Evolutionary conservation across 2,797 vertebrate genomes (phyloP).

Genomic region (Bufotes viridis): DNA sequence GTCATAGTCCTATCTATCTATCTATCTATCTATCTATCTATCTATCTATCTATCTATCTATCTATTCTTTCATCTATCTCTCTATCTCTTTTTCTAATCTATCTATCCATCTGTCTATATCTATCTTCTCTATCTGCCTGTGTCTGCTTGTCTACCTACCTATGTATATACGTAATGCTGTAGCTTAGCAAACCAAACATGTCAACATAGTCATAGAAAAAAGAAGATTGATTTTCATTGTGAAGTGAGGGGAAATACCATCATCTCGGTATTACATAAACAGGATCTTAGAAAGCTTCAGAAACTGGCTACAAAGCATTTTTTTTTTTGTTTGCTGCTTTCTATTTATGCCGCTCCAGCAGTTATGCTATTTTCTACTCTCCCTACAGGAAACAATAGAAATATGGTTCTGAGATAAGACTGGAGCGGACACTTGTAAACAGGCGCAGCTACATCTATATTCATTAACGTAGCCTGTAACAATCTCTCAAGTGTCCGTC

Average conservation of each 20-base stretch:
- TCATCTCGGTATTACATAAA: slow-evolving; percentile 33
- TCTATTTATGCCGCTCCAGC: slow-evolving; percentile 40
- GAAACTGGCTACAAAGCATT: slow-evolving; percentile 21
- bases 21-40: slow-evolving; percentile 1
- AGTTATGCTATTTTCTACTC: slow-evolving; percentile 37
- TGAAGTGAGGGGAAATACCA: slow-evolving; percentile 36
- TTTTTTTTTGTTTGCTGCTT: slow-evolving; percentile 37
- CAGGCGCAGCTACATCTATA: not conserved
- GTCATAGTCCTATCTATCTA: no score
- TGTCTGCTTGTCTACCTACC: not conserved
- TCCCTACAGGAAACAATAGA: slow-evolving; percentile 49
- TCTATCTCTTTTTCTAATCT: not conserved
- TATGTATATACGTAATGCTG: not conserved
- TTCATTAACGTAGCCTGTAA: not conserved
- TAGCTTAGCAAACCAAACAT: not conserved
- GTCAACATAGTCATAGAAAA: not conserved
- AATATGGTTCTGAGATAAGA: slow-evolving; percentile 13
- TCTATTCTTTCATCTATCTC: not conserved
- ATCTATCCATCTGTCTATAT: not conserved
- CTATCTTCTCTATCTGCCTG: not conserved
- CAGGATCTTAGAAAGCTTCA: slow-evolving; percentile 46
- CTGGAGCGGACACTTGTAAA: not conserved
- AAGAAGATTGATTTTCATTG: not conserved
- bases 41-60: not conserved
- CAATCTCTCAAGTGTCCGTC: not conserved